Conservation (phyloP, 2,797 vertebrate genomes). For the Acestrorhynchus altus region DNA sequence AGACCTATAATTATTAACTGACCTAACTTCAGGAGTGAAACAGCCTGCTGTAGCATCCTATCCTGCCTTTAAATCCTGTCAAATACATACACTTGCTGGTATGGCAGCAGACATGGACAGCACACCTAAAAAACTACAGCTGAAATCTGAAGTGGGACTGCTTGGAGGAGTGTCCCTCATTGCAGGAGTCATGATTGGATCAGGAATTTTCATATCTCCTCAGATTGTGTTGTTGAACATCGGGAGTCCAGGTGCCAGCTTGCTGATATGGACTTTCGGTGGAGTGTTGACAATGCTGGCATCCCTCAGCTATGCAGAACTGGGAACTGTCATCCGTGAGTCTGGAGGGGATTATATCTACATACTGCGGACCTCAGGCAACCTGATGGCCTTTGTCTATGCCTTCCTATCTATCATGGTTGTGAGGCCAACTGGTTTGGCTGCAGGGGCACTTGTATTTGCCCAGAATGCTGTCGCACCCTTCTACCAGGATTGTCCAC, state of each 20-base stretch:
- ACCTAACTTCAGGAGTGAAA: not conserved
- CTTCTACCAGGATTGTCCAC: conserved; percentile 82
- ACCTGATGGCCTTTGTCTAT: conserved; percentile 83
- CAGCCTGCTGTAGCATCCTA: not conserved
- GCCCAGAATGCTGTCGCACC: conserved; percentile 80
- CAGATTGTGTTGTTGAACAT: conserved; percentile 80
- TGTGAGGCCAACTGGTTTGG: conserved; percentile 80
- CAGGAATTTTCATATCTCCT: conserved; percentile 91
- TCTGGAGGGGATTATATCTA: conserved; percentile 91
- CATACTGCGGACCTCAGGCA: conserved; percentile 84
- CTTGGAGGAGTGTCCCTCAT: conserved; percentile 84
- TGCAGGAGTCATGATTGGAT: conserved; percentile 86
- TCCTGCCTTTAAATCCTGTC: not conserved
- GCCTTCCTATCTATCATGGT: conserved; percentile 83
- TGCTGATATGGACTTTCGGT: conserved; percentile 84
- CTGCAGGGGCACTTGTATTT: conserved; percentile 83
- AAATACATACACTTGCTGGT: not conserved
- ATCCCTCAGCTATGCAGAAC: conserved; percentile 85
- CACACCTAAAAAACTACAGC: conserved; percentile 66
- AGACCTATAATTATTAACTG: conserved; percentile 14
- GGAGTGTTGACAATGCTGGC: conserved; percentile 80
- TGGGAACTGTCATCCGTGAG: conserved; percentile 85
- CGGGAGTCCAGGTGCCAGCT: conserved; percentile 85
- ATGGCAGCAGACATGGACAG: conserved; percentile 46
- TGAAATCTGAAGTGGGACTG: conserved; percentile 84